Percentiles rank a stretch among this genome's conserved stretches.
Evolutionary conservation across 2,888 invertebrate species (phyloP).

Genomic region (Hypselothyrea guttata): DNA sequence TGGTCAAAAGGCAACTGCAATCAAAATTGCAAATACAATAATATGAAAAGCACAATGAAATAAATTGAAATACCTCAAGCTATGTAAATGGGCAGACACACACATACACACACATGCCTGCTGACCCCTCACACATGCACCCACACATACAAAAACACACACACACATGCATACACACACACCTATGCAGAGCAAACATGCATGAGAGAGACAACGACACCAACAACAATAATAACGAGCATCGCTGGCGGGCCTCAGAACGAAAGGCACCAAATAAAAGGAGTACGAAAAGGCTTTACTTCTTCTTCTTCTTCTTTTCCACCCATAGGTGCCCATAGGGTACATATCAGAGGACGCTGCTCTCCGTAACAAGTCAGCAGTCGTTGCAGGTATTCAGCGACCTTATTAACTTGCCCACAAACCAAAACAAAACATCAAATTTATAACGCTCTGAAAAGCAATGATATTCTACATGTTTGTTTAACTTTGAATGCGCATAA

Average conservation of each 20-base stretch:
- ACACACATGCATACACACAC: slow-evolving; percentile 23
- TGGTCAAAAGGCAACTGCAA: slow-evolving; percentile 72
- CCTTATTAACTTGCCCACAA: neutral
- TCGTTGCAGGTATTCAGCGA: slow-evolving; percentile 17
- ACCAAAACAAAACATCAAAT: too few relatives aligned
- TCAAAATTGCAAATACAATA: slow-evolving; percentile 77
- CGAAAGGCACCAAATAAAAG: slow-evolving; percentile 31
- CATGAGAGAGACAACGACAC: slow-evolving; percentile 36
- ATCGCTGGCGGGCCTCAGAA: slow-evolving; percentile 36
- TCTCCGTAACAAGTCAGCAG: slow-evolving; percentile 27
- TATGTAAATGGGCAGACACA: slow-evolving; percentile 66
- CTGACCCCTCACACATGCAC: too few relatives aligned
- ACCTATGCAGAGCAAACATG: slow-evolving; percentile 37
- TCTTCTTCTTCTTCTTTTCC: neutral
- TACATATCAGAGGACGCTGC: slow-evolving; percentile 35
- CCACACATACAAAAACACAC: slow-evolving; percentile 6
- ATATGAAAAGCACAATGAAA: slow-evolving; percentile 79
- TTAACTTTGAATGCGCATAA: too few relatives aligned
- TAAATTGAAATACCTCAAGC: slow-evolving; percentile 77
- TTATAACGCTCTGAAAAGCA: too few relatives aligned
- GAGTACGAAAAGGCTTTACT: slow-evolving; percentile 5
- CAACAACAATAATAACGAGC: slow-evolving; percentile 17
- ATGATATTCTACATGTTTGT: too few relatives aligned
- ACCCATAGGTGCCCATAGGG: slow-evolving; percentile 30
- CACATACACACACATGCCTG: slow-evolving; percentile 37